phyloP scores from a whole-genome alignment of 2,797 vertebrate genomes.

The Manis javanica region DNA sequence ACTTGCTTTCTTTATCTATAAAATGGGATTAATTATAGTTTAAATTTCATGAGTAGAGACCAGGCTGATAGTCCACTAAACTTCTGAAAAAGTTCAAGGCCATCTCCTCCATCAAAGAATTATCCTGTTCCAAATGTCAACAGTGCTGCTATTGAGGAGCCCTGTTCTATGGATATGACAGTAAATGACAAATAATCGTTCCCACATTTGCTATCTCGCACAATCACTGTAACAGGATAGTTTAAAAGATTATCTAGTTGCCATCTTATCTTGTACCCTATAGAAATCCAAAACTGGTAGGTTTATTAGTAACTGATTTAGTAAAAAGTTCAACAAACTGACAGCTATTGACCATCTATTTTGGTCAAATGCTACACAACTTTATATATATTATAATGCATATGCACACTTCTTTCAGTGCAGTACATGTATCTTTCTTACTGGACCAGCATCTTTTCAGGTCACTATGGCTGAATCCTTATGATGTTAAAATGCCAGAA shows the following conservation, averaged over 20 bases:
- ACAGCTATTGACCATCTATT: not conserved
- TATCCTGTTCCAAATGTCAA: not conserved
- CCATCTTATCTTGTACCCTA: not conserved
- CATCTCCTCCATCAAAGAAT: not conserved
- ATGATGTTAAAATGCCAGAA: not conserved
- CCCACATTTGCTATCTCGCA: not conserved
- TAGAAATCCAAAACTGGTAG: not conserved
- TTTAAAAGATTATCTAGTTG: not conserved
- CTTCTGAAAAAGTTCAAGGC: not conserved
- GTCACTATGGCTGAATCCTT: not conserved
- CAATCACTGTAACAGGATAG: not conserved
- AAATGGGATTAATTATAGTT: constrained; percentile 13
- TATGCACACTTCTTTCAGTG: not conserved
- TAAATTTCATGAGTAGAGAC: not conserved
- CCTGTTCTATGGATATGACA: not conserved
- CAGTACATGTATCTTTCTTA: not conserved
- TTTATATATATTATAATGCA: not conserved
- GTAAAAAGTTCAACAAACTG: constrained; percentile 7
- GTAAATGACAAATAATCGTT: not conserved
- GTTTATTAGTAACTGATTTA: not conserved
- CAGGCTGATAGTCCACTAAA: not conserved
- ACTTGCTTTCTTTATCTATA: constrained; percentile 43
- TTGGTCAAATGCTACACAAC: not conserved
- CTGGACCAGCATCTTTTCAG: not conserved
- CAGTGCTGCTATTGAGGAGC: not conserved